Evolutionary conservation across 2,797 vertebrate genomes (phyloP).

Genomic region (Siniperca obscura): DNA sequence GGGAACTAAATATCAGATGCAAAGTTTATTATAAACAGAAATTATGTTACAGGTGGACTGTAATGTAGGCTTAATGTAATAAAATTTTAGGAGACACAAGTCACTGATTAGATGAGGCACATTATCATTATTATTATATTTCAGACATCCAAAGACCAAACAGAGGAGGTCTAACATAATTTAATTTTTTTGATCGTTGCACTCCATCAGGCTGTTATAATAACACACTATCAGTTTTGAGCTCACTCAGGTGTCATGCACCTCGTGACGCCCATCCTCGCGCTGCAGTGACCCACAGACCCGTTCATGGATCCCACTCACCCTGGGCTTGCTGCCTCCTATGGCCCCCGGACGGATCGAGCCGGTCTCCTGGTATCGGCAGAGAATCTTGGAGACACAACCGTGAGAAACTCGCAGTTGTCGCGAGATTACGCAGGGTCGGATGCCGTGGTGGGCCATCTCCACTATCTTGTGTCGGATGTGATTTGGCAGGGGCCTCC

Average conservation of each 20-base stretch:
- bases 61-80: background rate
- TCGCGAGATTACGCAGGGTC: constrained; percentile 97
- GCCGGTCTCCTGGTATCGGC: constrained; percentile 97
- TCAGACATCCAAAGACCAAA: too few relatives aligned
- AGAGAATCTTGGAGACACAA: constrained; percentile 99
- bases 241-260: constrained; percentile 41
- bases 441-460: constrained; percentile 98
- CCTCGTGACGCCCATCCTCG: constrained; percentile 3
- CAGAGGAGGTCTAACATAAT: background rate
- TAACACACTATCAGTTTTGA: constrained; percentile 9
- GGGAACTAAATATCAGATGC: background rate
- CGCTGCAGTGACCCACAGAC: constrained; percentile 23
- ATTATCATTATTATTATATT: background rate
- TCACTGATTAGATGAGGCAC: background rate
- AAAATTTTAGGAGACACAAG: background rate
- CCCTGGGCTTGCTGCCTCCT: constrained; percentile 98
- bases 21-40: background rate
- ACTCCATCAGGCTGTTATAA: background rate
- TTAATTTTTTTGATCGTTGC: background rate
- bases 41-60: constrained; percentile 17
- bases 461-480: constrained; percentile 99
- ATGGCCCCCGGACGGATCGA: constrained; percentile 98
- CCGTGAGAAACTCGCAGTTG: constrained; percentile 97
- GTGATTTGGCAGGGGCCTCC: constrained; percentile 96
- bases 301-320: constrained; percentile 85